A percentile compares a stretch with the other conserved stretches of the same genome.
Conservation (phyloP, 2,113 vertebrate genomes). For the Seriola rivoliana region DNA sequence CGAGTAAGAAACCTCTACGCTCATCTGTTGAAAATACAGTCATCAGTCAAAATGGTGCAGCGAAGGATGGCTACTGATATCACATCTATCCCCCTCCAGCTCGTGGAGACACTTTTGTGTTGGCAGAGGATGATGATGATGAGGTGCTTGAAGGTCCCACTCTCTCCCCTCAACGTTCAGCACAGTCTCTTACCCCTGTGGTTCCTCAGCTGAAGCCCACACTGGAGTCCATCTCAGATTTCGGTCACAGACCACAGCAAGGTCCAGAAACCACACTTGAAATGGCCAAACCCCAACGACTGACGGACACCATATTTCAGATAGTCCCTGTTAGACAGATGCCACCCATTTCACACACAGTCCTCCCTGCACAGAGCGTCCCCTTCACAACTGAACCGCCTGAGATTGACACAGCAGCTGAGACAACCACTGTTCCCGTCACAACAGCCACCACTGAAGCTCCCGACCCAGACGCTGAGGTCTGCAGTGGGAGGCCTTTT, state of each 20-base stretch:
- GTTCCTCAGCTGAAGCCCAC: constrained; percentile 3
- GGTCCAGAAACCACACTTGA: constrained; percentile 22
- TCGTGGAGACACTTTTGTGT: constrained; percentile 91
- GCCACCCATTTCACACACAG: background rate
- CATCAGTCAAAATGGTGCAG: background rate
- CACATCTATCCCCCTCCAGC: constrained; percentile 74
- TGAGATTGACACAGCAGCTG: background rate
- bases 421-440: constrained; percentile 31
- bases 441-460: constrained; percentile 46
- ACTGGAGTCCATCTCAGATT: constrained; percentile 1
- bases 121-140: constrained; percentile 91
- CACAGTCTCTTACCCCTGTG: background rate
- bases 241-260: constrained; percentile 7
- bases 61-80: background rate
- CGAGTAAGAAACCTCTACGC: constrained; percentile 81
- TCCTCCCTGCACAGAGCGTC: background rate
- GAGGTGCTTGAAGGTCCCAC: constrained; percentile 52
- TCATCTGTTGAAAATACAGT: background rate
- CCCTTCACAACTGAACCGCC: background rate
- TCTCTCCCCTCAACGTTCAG: background rate
- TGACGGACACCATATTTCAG: background rate
- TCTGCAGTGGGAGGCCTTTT: constrained; percentile 90
- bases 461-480: constrained; percentile 77
- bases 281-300: constrained; percentile 41
- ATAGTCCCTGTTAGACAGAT: background rate